These are phyloP conservation scores for Cochlearius cochlearius DNA, from an alignment of 2,113 vertebrate species.

Conservation along the genomic window DNA sequence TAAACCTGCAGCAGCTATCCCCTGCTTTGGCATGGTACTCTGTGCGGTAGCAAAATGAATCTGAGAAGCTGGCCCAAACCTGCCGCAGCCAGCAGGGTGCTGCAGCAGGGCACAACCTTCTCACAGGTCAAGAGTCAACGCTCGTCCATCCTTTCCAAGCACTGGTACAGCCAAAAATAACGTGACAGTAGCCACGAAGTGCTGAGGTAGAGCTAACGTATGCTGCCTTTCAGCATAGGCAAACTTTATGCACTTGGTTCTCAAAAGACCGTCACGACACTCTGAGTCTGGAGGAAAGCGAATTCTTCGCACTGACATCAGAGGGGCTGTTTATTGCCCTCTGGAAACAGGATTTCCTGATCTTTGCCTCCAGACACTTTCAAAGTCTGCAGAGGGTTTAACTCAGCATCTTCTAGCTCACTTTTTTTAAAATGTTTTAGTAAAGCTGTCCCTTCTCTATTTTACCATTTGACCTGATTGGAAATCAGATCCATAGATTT, in stretches of 20 bases:
- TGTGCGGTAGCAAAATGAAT: not conserved
- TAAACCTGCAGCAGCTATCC: not conserved
- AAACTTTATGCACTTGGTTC: not conserved
- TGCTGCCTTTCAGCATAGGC: rapidly evolving
- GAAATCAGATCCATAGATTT: not conserved
- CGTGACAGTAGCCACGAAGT: not conserved
- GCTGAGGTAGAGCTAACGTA: not conserved
- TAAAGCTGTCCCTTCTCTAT: not conserved
- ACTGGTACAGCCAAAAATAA: not conserved
- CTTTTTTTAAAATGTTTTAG: not conserved
- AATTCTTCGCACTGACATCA: not conserved
- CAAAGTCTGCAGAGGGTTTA: not conserved
- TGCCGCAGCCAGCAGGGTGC: rapidly evolving
- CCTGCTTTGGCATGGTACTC: not conserved
- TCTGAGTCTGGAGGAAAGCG: not conserved
- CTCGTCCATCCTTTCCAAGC: not conserved
- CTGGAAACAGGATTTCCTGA: not conserved
- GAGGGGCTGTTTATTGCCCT: not conserved
- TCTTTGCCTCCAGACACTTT: not conserved
- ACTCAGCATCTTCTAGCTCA: not conserved
- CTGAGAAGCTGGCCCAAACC: not conserved
- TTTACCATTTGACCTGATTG: not conserved
- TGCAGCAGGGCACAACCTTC: not conserved
- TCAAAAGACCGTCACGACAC: not conserved
- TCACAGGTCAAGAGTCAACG: not conserved